These are phyloP conservation scores for Dipodomys ordii DNA, from an alignment of 2,113 vertebrate genomes.

Conservation along the genomic window DNA sequence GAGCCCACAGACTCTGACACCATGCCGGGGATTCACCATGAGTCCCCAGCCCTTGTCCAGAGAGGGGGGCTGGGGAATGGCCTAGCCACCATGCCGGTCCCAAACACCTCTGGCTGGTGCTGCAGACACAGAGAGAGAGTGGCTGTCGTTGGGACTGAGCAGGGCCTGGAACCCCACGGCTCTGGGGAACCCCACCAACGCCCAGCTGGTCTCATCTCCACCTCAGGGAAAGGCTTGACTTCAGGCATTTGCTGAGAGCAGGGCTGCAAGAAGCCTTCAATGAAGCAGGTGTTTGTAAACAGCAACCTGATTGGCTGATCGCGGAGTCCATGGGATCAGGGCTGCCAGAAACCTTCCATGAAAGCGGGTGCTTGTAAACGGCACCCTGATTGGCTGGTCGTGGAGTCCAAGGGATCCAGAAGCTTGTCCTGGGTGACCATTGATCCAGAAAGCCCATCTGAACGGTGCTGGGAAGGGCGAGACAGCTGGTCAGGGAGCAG, in stretches of 20 bases:
- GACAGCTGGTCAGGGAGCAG: neutral
- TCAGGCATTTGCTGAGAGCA: conserved; percentile 60
- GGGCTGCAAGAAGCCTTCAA: neutral
- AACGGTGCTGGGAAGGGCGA: neutral
- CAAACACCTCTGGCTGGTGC: neutral
- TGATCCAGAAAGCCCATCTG: neutral
- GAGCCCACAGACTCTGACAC: neutral
- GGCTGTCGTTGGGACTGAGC: neutral
- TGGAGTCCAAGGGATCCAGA: conserved; percentile 6
- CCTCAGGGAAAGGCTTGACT: conserved; percentile 6
- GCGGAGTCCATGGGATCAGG: neutral
- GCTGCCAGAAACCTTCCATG: neutral
- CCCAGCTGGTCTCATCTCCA: neutral
- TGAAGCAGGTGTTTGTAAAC: neutral
- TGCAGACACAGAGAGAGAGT: neutral
- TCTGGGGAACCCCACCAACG: neutral
- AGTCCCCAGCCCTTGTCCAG: neutral
- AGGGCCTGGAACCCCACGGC: neutral
- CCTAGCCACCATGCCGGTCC: neutral
- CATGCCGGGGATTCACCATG: neutral
- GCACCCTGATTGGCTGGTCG: neutral
- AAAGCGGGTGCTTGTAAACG: neutral
- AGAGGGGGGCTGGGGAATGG: no score
- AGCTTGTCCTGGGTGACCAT: neutral
- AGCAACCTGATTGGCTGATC: neutral